Conservation (phyloP, 30 jellyfish, hydroid and myxozoan genomes). For the Sanderia malayensis region DNA sequence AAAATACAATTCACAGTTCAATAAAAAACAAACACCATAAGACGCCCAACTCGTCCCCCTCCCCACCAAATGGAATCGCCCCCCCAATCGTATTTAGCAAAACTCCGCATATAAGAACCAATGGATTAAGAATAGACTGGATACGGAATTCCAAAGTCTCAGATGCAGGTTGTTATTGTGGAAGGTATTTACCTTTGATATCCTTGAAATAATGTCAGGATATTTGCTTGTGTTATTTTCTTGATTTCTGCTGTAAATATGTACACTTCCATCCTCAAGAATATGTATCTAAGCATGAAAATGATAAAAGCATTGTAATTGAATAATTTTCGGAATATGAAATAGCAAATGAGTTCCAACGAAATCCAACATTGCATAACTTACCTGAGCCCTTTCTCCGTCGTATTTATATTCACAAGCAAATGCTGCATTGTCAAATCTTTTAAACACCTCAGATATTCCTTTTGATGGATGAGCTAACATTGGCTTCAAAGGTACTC, state of each 20-base stretch:
- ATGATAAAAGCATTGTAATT: too few relatives aligned
- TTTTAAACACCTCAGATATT: conserved; percentile 76
- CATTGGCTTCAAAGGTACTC: conserved; percentile 97
- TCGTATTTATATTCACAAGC: conserved; percentile 92
- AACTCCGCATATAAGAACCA: too few relatives aligned
- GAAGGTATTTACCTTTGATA: conserved; percentile 69
- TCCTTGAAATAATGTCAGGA: conserved; percentile 85
- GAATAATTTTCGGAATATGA: too few relatives aligned
- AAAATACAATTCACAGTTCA: too few relatives aligned
- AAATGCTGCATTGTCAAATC: conserved; percentile 82
- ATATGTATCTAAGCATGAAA: conserved; percentile 90
- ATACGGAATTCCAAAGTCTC: too few relatives aligned
- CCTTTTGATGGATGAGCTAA: conserved; percentile 97
- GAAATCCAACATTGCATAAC: not conserved
- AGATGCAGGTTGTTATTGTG: too few relatives aligned
- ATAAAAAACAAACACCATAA: too few relatives aligned
- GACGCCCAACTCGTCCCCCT: too few relatives aligned
- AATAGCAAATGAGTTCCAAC: too few relatives aligned
- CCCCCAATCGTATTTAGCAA: too few relatives aligned
- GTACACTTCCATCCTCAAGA: conserved; percentile 66
- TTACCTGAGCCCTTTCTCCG: conserved; percentile 98
- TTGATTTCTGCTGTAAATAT: conserved; percentile 89
- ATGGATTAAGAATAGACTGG: too few relatives aligned
- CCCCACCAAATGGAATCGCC: too few relatives aligned
- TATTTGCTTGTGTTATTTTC: conserved; percentile 87